Percentiles rank a stretch among this genome's conserved stretches.
These are phyloP conservation scores for Meles meles DNA, from an alignment of 2,113 vertebrate genomes.

Conservation along the genomic window DNA sequence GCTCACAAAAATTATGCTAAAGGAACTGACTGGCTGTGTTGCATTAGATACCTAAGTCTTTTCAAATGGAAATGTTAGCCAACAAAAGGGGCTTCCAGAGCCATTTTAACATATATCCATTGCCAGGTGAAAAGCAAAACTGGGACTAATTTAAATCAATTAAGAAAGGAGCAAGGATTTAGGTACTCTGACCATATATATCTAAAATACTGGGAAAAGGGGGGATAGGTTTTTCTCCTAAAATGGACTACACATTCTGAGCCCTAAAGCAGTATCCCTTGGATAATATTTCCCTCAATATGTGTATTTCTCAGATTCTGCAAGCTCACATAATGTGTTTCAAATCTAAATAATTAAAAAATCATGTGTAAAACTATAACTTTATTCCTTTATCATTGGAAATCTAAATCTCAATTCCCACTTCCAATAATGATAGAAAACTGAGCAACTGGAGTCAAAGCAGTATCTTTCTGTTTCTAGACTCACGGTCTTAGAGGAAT, in stretches of 20 bases:
- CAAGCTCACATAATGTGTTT: not conserved
- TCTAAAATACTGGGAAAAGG: not conserved
- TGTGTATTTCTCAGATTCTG: slow-evolving; percentile 3
- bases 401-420: slow-evolving; percentile 31
- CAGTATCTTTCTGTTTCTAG: not conserved
- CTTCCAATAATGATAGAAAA: slow-evolving; percentile 31
- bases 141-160: not conserved
- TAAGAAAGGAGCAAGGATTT: not conserved
- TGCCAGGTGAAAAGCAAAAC: not conserved
- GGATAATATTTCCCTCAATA: not conserved
- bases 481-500: not conserved
- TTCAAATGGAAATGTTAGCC: not conserved
- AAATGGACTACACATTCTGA: not conserved
- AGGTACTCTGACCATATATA: not conserved
- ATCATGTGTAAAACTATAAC: not conserved
- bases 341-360: slow-evolving; percentile 33
- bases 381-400: slow-evolving; percentile 41
- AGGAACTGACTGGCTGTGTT: not conserved
- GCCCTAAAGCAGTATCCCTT: not conserved
- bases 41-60: not conserved
- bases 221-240: not conserved
- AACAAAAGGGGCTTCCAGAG: not conserved
- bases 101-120: not conserved
- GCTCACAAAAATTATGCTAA: not conserved
- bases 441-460: not conserved